Evolutionary conservation across 35 echinoderm and acorn worm genomes (phyloP).

Genomic region (Lytechinus pictus): DNA sequence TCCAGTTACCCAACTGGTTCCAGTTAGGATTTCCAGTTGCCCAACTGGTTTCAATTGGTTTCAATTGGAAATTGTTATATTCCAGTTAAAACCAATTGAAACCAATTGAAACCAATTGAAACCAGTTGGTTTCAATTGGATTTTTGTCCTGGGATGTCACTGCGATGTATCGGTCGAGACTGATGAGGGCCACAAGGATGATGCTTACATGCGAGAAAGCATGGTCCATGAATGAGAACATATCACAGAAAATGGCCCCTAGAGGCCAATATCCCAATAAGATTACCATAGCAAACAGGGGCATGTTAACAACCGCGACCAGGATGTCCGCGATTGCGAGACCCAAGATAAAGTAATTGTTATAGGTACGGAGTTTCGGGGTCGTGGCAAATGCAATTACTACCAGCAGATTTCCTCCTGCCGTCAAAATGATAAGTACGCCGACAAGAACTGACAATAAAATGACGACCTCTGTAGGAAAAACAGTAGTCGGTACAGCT

Average conservation of each 20-base stretch:
- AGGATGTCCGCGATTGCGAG: slow-evolving; percentile 53
- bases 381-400: slow-evolving; percentile 48
- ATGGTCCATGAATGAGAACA: slow-evolving; percentile 32
- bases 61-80: too few species aligned
- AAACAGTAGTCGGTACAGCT: not conserved
- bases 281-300: not conserved
- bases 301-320: slow-evolving; percentile 2
- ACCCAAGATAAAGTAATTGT: slow-evolving; percentile 53
- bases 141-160: too few species aligned
- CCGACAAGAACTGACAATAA: not conserved
- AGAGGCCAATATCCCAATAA: slow-evolving; percentile 47
- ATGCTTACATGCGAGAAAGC: not conserved
- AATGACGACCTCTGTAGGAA: not conserved
- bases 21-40: too few species aligned
- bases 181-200: slow-evolving; percentile 42
- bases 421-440: slow-evolving; percentile 10
- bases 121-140: too few species aligned
- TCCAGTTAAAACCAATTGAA: too few species aligned
- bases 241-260: not conserved
- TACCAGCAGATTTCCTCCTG: slow-evolving; percentile 48
- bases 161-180: slow-evolving; percentile 55
- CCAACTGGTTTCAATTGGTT: too few species aligned
- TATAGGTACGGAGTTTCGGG: slow-evolving; percentile 50
- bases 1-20: too few species aligned
- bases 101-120: too few species aligned